phyloP scores from a whole-genome alignment of 1,140 invertebrate species.

The Drosophila mayri region DNA sequence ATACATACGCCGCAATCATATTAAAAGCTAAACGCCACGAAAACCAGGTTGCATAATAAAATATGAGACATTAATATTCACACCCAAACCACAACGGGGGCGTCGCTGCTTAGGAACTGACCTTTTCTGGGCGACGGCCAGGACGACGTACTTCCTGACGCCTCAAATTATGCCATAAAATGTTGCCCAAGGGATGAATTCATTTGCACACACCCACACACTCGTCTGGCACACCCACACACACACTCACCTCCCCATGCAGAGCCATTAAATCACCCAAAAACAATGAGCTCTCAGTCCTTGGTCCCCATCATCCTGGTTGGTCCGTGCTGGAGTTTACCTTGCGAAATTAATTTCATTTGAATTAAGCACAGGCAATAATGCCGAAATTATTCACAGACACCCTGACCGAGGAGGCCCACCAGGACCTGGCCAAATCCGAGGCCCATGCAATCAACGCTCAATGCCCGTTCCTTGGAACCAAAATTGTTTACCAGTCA shows the following conservation, averaged over 20 bases:
- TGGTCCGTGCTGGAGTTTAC: conserved; percentile 62
- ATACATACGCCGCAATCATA: conserved; percentile 31
- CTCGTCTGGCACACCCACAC: conserved; percentile 19
- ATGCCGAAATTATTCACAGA: conserved; percentile 82
- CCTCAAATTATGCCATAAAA: conserved; percentile 82
- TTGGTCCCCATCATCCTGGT: conserved; percentile 10
- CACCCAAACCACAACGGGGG: conserved; percentile 38
- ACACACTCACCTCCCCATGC: conserved; percentile 26
- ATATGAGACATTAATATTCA: conserved; percentile 82
- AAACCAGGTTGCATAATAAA: conserved; percentile 65
- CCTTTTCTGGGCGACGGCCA: conserved; percentile 34
- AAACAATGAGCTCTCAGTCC: conserved; percentile 69
- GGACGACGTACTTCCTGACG: conserved; percentile 67
- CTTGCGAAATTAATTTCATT: conserved; percentile 81
- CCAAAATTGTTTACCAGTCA: conserved; percentile 59
- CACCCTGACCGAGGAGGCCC: conserved; percentile 49
- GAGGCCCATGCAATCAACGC: conserved; percentile 63
- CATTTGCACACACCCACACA: conserved; percentile 56
- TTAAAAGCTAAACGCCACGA: conserved; percentile 71
- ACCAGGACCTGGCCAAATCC: conserved; percentile 14
- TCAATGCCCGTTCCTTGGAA: conserved; percentile 20
- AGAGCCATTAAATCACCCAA: conserved; percentile 76
- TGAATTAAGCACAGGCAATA: conserved; percentile 82
- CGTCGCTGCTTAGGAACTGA: conserved; percentile 6
- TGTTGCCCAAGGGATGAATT: conserved; percentile 81